A percentile compares a stretch with the other conserved stretches of the same genome.
Conservation (phyloP, 2,888 invertebrate species). For the Brenthis daphne region DNA sequence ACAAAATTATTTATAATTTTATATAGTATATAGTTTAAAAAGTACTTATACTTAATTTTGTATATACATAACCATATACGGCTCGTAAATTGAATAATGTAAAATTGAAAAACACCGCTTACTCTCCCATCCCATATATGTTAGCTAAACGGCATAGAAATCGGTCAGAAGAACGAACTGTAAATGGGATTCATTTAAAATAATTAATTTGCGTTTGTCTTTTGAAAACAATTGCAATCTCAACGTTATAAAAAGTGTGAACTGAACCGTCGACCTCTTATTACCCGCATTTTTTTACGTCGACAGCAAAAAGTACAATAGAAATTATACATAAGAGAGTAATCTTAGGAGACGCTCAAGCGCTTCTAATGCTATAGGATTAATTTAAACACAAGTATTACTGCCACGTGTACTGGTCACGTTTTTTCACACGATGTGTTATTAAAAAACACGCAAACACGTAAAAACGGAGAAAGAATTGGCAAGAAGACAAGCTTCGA, state of each 20-base stretch:
- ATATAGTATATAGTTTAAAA: too few relatives aligned
- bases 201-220: background rate
- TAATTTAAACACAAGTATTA: constrained; percentile 9
- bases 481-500: constrained; percentile 12
- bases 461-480: constrained; percentile 17
- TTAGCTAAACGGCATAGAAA: too few relatives aligned
- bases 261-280: constrained; percentile 6
- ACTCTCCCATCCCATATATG: too few relatives aligned
- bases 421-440: constrained; percentile 16
- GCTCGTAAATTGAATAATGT: too few relatives aligned
- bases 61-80: too few relatives aligned
- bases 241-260: constrained; percentile 4
- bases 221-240: background rate
- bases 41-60: too few relatives aligned
- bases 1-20: too few relatives aligned
- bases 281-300: background rate
- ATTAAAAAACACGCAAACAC: constrained; percentile 3
- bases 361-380: constrained; percentile 29
- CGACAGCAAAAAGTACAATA: constrained; percentile 3
- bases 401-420: constrained; percentile 22
- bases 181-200: background rate
- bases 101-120: too few relatives aligned
- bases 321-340: constrained; percentile 14
- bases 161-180: too few relatives aligned
- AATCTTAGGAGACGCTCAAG: constrained; percentile 31